These are phyloP conservation scores for Marmota monax DNA, from an alignment of 2,113 vertebrate species.

Conservation along the genomic window DNA sequence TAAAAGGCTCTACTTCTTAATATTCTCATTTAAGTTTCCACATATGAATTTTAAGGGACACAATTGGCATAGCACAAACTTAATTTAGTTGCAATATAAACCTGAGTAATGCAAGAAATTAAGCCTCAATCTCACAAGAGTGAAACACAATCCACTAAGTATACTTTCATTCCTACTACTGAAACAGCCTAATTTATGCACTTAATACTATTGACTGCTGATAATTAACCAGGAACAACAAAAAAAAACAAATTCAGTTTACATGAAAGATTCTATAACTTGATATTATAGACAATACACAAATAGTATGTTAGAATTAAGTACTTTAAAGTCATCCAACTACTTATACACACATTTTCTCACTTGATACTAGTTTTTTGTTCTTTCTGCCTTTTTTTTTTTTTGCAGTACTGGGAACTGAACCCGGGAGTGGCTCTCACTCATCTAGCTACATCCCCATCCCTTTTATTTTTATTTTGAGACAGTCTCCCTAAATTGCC, in stretches of 20 bases:
- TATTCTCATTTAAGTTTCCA: neutral
- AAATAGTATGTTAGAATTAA: neutral
- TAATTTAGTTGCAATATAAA: slow-evolving; percentile 14
- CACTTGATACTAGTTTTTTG: neutral
- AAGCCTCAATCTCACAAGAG: neutral
- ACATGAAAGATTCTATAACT: neutral
- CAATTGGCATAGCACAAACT: neutral
- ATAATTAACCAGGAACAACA: neutral
- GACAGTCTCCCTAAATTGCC: neutral
- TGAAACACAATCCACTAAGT: neutral
- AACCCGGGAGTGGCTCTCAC: neutral
- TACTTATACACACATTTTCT: neutral
- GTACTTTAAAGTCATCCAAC: neutral
- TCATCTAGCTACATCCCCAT: neutral
- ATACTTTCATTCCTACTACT: neutral
- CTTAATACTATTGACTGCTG: neutral
- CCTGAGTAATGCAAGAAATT: neutral
- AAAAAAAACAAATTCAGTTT: neutral
- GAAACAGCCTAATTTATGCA: neutral
- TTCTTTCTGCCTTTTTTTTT: too few species aligned
- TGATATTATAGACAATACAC: neutral
- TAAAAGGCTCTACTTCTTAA: neutral
- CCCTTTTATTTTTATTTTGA: neutral
- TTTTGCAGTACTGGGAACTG: neutral
- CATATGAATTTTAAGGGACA: neutral